Evolutionary conservation across 2,113 vertebrate species (phyloP).

Genomic region (Nycticryphes semicollaris): DNA sequence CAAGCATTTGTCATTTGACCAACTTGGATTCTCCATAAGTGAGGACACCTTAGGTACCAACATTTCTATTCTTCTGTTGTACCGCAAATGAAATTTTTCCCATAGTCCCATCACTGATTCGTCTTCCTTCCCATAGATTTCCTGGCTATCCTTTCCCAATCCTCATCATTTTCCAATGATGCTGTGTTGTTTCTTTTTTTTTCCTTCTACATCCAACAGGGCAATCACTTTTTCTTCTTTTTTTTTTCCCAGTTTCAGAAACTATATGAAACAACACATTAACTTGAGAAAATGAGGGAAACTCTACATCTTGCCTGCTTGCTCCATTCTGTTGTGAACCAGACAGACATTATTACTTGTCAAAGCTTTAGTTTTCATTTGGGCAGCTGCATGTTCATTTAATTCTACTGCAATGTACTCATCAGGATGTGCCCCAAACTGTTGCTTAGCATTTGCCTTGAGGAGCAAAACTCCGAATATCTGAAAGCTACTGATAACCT

Average conservation of each 20-base stretch:
- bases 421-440: background rate
- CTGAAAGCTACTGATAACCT: conserved; percentile 47
- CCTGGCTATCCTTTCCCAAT: background rate
- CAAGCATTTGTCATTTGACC: background rate
- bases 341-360: background rate
- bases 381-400: background rate
- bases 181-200: background rate
- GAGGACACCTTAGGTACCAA: background rate
- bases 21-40: background rate
- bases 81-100: background rate
- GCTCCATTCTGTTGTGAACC: background rate
- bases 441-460: conserved; percentile 14
- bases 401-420: background rate
- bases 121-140: background rate
- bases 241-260: background rate
- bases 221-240: background rate
- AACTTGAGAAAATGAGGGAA: background rate
- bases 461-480: conserved; percentile 25
- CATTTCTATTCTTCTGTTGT: background rate
- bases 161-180: background rate
- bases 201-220: background rate
- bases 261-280: background rate
- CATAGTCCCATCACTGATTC: background rate
- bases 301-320: background rate
- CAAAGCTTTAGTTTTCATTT: background rate